phyloP scores from a whole-genome alignment of 2,888 invertebrate species.

The Anticlea derivata region DNA sequence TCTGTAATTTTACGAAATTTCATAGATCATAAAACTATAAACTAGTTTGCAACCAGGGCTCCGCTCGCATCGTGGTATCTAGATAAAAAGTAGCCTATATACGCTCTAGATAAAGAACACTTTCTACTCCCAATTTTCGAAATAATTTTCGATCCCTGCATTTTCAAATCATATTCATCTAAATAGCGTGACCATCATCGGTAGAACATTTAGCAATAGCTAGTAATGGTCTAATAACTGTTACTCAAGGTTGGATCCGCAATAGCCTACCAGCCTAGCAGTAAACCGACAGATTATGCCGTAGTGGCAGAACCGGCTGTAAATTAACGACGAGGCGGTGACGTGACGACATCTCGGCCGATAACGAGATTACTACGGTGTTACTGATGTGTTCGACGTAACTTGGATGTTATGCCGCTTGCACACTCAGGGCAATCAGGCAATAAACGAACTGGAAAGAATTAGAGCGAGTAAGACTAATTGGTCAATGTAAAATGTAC shows the following conservation, averaged over 20 bases:
- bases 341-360: constrained; percentile 48
- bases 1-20: too few species aligned
- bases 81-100: too few species aligned
- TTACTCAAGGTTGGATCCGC: constrained; percentile 36
- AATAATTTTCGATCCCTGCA: too few species aligned
- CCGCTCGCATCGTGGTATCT: too few species aligned
- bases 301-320: constrained; percentile 37
- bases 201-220: constrained; percentile 22
- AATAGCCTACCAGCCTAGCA: constrained; percentile 41
- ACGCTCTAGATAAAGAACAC: too few species aligned
- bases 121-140: too few species aligned
- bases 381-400: constrained; percentile 21
- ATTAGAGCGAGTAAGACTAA: too few species aligned
- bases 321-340: constrained; percentile 44
- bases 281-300: constrained; percentile 32
- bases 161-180: constrained; percentile 2
- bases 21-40: too few species aligned
- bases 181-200: constrained; percentile 12
- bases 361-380: constrained; percentile 51
- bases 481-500: too few species aligned
- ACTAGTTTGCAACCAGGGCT: too few species aligned
- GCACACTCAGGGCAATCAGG: neutral
- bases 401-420: constrained; percentile 1
- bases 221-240: constrained; percentile 29
- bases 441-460: neutral